Evolutionary conservation across 2,113 vertebrate genomes (phyloP), one percentile per base, ranked within the genome.

Genomic region (Tragelaphus strepsiceros): DNA sequence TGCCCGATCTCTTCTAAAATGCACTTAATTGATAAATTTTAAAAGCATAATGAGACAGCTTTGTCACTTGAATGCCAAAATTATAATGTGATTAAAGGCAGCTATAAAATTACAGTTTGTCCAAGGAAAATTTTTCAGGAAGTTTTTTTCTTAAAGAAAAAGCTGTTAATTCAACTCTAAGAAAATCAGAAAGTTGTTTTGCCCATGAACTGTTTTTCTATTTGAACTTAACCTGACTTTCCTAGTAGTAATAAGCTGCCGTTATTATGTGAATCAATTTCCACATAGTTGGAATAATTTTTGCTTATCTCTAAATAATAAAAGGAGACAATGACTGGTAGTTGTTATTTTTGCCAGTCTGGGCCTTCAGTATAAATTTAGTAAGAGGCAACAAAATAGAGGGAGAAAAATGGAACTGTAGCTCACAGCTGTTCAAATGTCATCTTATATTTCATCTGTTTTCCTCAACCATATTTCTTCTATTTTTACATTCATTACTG

Each of bases 31-130:
- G 22, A 64, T 93, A 67, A 0, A 4, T 80, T 96, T 98, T 81
- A 84, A 98, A 96, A 96, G 89, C 21, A n/a, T 59, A 94, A 88
- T 71, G 81, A 96, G 74, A 90, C 43, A 82, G 32, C 85, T 97
- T 92, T 81, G 28, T 85, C 56, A 61, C 13, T 71, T 90, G 62
- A 53, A 39, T 94, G 78, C 43, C 7, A 32, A 94, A 64, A 35
- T 62, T 91, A 67, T 49, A 85, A 81, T n/a, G 62, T 81, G 93
- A 61, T 53, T 90, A 88, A 17, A 78, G 74, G 49, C 10, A 94
- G 28, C 90, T 97, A 89, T 35, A 86, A 95, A 82, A 83, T 6
- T 88, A 91, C 7, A 88, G 8, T 16, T 91, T 91, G 96, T 77
- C 22, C n/a, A 85, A 74, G n/a, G 53, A 61, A 91, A 97, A 88